Percentiles rank a stretch among this genome's conserved stretches.
These are phyloP conservation scores for Clarias pachynema DNA, from an alignment of 2,797 vertebrate genomes.

Conservation along the genomic window DNA sequence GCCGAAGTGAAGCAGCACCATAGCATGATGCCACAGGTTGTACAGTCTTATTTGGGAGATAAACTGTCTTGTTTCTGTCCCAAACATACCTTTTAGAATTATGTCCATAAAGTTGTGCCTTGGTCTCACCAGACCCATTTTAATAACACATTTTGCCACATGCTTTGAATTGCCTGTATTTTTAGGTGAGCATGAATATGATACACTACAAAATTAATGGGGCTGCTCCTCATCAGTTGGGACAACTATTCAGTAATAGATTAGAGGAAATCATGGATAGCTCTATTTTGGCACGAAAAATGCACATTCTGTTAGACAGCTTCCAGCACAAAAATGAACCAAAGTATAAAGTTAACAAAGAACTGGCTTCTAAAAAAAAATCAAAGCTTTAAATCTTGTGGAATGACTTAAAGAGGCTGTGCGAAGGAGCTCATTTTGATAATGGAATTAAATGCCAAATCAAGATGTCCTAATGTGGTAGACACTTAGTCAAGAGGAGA, in stretches of 20 bases:
- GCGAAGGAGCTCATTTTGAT: background rate
- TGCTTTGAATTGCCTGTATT: background rate
- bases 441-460: background rate
- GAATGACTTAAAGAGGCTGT: background rate
- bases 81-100: background rate
- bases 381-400: conserved; percentile 1
- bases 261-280: background rate
- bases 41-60: background rate
- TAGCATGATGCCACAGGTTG: background rate
- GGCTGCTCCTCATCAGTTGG: background rate
- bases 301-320: background rate
- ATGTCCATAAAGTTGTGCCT: background rate
- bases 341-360: conserved; percentile 4
- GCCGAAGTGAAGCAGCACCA: background rate
- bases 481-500: background rate
- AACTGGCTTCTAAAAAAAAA: background rate
- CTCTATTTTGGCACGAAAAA: background rate
- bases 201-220: background rate
- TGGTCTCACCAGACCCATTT: background rate
- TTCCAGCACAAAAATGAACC: background rate
- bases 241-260: background rate
- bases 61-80: background rate
- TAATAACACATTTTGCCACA: background rate
- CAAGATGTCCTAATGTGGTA: background rate
- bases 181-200: background rate